A percentile compares a stretch with the other conserved stretches of the same genome.
Evolutionary conservation across 35 echinoderm and acorn worm genomes (phyloP).

Genomic region (Strongylocentrotus purpuratus): DNA sequence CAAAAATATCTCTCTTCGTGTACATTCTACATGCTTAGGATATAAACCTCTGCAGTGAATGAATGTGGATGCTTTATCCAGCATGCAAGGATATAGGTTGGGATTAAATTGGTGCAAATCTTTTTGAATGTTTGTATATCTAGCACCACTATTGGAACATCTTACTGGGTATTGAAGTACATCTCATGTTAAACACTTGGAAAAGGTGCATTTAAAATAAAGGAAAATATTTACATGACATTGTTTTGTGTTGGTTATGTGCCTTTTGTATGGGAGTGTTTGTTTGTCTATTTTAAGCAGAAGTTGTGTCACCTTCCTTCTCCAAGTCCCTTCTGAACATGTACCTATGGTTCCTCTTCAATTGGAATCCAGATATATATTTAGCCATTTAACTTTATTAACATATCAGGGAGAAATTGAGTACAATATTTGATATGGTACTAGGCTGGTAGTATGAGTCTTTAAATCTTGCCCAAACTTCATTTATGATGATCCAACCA

Average conservation of each 20-base stretch:
- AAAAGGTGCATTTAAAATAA: background rate
- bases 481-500: too few species aligned
- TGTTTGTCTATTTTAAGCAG: background rate
- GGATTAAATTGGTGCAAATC: background rate
- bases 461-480: too few species aligned
- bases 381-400: too few species aligned
- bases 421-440: too few species aligned
- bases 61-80: background rate
- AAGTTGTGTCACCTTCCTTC: background rate
- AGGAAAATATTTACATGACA: constrained; percentile 6
- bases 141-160: background rate
- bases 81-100: background rate
- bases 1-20: background rate
- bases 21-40: background rate
- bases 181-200: background rate
- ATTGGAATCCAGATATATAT: too few species aligned
- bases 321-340: background rate
- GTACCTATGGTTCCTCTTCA: too few species aligned
- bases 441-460: too few species aligned
- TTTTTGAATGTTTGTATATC: background rate
- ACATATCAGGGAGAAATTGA: too few species aligned
- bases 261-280: background rate
- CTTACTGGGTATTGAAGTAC: background rate
- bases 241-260: background rate
- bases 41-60: background rate